Evolutionary conservation across 2,888 invertebrate species (phyloP).

Genomic region (Ceramica pisi): DNA sequence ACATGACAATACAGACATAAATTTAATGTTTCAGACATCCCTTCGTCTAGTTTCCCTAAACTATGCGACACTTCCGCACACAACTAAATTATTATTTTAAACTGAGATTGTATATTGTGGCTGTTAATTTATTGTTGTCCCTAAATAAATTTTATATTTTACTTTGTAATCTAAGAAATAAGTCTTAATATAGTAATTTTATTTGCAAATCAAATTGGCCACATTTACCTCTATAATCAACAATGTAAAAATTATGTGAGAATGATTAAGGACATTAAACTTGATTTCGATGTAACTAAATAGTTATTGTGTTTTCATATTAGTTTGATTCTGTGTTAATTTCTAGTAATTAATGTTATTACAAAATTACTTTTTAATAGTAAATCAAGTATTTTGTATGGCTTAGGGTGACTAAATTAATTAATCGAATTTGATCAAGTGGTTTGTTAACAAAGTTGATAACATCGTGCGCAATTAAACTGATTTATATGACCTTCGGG

Average conservation of each 20-base stretch:
- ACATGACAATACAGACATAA: too few relatives aligned
- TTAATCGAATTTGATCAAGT: conserved; percentile 25
- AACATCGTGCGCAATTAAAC: neutral
- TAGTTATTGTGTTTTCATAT: conserved; percentile 21
- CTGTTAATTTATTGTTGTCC: too few relatives aligned
- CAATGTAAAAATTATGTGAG: conserved; percentile 21
- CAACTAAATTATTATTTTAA: too few relatives aligned
- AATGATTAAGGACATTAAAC: conserved; percentile 13
- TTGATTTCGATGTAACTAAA: conserved; percentile 7
- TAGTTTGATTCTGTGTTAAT: conserved; percentile 39
- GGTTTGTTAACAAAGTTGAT: conserved; percentile 24
- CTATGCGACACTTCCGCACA: too few relatives aligned
- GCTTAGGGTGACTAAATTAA: conserved; percentile 17
- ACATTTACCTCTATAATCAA: conserved; percentile 14
- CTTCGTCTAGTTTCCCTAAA: too few relatives aligned
- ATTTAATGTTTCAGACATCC: too few relatives aligned
- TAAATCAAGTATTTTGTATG: conserved; percentile 12
- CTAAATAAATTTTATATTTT: too few relatives aligned
- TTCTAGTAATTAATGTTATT: conserved; percentile 28
- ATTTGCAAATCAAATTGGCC: conserved; percentile 16
- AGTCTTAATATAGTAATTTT: neutral
- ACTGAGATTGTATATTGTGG: too few relatives aligned
- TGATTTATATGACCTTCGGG: neutral
- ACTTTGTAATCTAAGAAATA: neutral
- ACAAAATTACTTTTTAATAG: conserved; percentile 10